Evolutionary conservation across 2,797 vertebrate genomes (phyloP).

Genomic region (Limosa lapponica): DNA sequence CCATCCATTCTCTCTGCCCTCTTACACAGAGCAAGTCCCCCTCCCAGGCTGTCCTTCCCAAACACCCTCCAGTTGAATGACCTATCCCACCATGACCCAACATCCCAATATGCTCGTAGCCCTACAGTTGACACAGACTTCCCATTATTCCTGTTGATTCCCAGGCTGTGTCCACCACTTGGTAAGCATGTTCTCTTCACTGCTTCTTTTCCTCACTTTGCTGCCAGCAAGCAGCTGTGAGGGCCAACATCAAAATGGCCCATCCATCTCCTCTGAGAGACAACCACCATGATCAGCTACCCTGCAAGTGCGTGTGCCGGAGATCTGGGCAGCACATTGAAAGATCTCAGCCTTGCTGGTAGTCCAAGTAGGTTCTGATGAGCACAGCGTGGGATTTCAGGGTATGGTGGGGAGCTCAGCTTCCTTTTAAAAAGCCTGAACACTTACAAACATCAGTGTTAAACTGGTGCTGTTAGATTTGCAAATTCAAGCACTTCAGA

Average conservation of each 20-base stretch:
- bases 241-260: not conserved
- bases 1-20: not conserved
- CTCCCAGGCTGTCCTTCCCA: not conserved
- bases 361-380: not conserved
- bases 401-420: not conserved
- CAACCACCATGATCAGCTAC: not conserved
- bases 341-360: not conserved
- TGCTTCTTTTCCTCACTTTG: not conserved
- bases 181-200: not conserved
- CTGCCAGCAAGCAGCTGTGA: not conserved
- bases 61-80: not conserved
- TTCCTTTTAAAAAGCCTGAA: not conserved
- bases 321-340: not conserved
- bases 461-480: not conserved
- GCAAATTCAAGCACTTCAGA: not conserved
- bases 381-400: not conserved
- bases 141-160: not conserved
- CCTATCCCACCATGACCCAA: not conserved
- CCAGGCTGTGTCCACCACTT: not conserved
- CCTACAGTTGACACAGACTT: not conserved
- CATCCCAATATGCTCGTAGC: not conserved
- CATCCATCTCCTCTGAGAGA: not conserved
- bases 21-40: not conserved
- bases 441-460: not conserved
- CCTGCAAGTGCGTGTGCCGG: rapidly evolving